These are phyloP conservation scores for Glomeris maerens DNA, from an alignment of 1,140 invertebrate species.

Conservation along the genomic window DNA sequence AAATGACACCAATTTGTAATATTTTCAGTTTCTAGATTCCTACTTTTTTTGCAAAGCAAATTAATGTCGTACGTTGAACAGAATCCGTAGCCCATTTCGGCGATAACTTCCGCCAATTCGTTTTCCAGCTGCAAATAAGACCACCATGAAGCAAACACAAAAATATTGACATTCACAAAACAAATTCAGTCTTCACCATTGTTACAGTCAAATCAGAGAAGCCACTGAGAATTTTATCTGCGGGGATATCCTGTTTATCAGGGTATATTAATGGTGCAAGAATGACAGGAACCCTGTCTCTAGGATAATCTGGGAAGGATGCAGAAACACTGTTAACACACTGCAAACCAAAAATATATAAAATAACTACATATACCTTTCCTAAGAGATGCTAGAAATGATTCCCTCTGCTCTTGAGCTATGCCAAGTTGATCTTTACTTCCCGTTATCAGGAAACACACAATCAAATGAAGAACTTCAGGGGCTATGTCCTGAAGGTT, in stretches of 20 bases:
- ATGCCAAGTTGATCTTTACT: slow-evolving; percentile 36
- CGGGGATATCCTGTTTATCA: slow-evolving; percentile 50
- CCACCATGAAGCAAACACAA: no score
- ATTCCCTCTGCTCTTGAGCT: slow-evolving; percentile 50
- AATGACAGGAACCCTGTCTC: slow-evolving; percentile 70
- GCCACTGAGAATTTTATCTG: slow-evolving; percentile 39
- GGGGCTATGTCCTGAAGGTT: slow-evolving; percentile 74
- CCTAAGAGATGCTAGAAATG: slow-evolving; percentile 62
- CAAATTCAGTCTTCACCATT: slow-evolving; percentile 35
- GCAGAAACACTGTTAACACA: not conserved
- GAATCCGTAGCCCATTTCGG: slow-evolving; percentile 78
- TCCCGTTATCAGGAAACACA: slow-evolving; percentile 43
- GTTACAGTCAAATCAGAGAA: slow-evolving; percentile 40
- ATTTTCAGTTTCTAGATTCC: slow-evolving; percentile 3
- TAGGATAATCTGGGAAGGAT: slow-evolving; percentile 54
- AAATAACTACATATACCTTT: slow-evolving; percentile 29
- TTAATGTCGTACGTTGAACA: slow-evolving; percentile 43
- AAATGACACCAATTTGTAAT: no score
- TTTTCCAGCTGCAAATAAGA: slow-evolving; percentile 29
- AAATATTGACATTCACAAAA: not conserved
- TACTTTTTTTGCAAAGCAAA: not conserved
- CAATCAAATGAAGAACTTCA: slow-evolving; percentile 70
- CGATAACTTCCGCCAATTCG: slow-evolving; percentile 51
- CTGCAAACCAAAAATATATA: not conserved
- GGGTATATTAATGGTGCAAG: slow-evolving; percentile 73